Base-by-base conservation (phyloP, 1,140 invertebrate species). In the Oryctes rhinoceros region DNA sequence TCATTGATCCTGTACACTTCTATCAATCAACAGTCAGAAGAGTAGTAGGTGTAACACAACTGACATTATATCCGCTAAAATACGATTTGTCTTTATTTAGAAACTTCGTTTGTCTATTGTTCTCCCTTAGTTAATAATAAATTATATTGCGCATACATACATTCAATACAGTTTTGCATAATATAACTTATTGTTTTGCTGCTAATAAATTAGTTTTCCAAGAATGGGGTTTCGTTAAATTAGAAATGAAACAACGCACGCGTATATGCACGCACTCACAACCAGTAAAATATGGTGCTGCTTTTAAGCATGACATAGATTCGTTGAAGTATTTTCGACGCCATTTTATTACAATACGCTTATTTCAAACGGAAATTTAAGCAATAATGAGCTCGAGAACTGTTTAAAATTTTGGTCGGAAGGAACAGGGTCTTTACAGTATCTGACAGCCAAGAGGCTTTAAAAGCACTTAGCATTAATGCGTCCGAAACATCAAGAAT, bases 71-170 rank as follows among this genome's bases (percentile, higher is more conserved):
- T 24, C 30, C 18, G 30, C 10, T 67, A 18, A 67, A 67, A 67
- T 67, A 67, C 65, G 65, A 67, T 67, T 67, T 67, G 65, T 67
- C 65, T 67, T 67, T 67, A 67, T 35, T 67, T 67, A 67, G 65
- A 67, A 67, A 67, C 65, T 67, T 20, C 35, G 18, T 67, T 67
- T 67, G 20, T 67, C 65, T 67, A 67, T 67, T 67, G 65, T 67
- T 67, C 18, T 24, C 65, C 24, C 18, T 35, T 30, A 67, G 30
- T 67, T 67, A 24, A 67, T 24, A 65, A 65, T 67, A 67, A 67
- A 67, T 67, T 67, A 67, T 67, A 67, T 35, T 67, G 18, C 20
- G 13, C 65, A 35, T 18, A 24, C 20, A 67, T 67, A 67, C 13
- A 35, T 67, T 13, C 65, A 3, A 24, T 24, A 67, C 30, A 20